Evolutionary conservation across 1,140 invertebrate genomes (phyloP), one percentile per base, ranked within the genome.

Genomic region (Agrypnia vestita): DNA sequence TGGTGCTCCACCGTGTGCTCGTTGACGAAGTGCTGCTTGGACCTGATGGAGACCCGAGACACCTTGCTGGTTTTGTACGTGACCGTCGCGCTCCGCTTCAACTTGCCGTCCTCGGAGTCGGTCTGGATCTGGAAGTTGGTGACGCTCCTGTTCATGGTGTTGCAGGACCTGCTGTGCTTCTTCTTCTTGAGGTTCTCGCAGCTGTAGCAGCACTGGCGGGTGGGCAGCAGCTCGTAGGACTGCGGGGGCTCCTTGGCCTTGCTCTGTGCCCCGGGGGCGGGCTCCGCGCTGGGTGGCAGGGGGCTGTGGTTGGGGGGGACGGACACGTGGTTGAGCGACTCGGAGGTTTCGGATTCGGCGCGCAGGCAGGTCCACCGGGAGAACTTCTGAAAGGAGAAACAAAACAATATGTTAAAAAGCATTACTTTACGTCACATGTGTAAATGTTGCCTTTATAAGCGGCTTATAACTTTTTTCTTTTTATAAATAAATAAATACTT

Each of bases 321-420:
- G 0, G 74, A 47, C 17, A 62, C 77, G 13, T 76, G 77, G 44
- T 76, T 79, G 51, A 79, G 35, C 10, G 78, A 80, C 44, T 78
- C 78, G 1, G 79, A 80, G 13, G 71, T 74, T 46, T 83, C 81
- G 6, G 81, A 83, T 80, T 90, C 89, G 0, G 88, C 87, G 12
- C 87, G 84, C 21, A 90, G 86, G 74, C 88, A 90, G 19, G 88
- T 86, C 9, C 89, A 76, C 61, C 88, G 86, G 43, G 81, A 82
- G 55, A 82, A 85, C 85, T 83, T 88, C 89, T 90, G 88, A 17
- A 89, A 89, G n/a, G n/a, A n/a, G n/a, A n/a, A n/a, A n/a, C n/a
- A n/a, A n/a, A n/a, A n/a, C n/a, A n/a, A n/a, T n/a, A n/a, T n/a
- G n/a, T n/a, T n/a, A n/a, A n/a, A n/a, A n/a, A n/a, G n/a, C n/a